Base-by-base conservation (phyloP, 1,140 invertebrate species). In the Megalopta genalis region DNA sequence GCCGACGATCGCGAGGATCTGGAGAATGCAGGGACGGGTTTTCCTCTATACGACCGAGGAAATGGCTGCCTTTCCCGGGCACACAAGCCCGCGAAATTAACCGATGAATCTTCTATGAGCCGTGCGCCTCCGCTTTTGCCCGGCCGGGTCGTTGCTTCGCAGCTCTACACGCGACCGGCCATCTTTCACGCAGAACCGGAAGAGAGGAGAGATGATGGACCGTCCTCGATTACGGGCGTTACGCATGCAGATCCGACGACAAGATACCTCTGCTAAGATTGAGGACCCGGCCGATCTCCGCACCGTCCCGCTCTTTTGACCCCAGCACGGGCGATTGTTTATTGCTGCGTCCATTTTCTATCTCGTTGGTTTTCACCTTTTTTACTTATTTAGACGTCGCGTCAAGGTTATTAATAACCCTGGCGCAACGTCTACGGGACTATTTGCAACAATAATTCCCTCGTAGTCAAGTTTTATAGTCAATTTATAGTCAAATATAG, bases 101-200 rank as follows among this genome's bases (percentile, higher is more conserved):
- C 82, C 70, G 81, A 88, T 89, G 88, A 89, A 90, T 90, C 78
- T 90, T 90, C 80, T 77, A 90, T 89, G 88, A 90, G 82, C 66
- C 65, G 67, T 42, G 66, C 72, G 83, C 82, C 67, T 82, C 54
- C 37, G 12, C 65, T 23, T 57, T 14, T 59, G 42, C 49, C 32
- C 18, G 42, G 49, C 23, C 52, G 9, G 42, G 5, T 10, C 39
- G 52, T 12, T 23, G 42, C 49, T n/a, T 42, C 75, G 23, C 27
- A 23, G 21, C 46, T 52, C 32, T 32, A 4, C 7, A 42, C 66
- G 60, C 71, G 49, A 54, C 57, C 39, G 57, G 62, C 39, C 66
- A 65, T 63, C 76, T 70, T 65, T 80, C 67, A 75, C 57, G 65
- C n/a, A 6, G 39, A 65, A 77, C 60, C 46, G 21, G 46, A 54